These are phyloP conservation scores for Adrianichthys oophorus DNA, from an alignment of 2,797 vertebrate species.

Conservation along the genomic window DNA sequence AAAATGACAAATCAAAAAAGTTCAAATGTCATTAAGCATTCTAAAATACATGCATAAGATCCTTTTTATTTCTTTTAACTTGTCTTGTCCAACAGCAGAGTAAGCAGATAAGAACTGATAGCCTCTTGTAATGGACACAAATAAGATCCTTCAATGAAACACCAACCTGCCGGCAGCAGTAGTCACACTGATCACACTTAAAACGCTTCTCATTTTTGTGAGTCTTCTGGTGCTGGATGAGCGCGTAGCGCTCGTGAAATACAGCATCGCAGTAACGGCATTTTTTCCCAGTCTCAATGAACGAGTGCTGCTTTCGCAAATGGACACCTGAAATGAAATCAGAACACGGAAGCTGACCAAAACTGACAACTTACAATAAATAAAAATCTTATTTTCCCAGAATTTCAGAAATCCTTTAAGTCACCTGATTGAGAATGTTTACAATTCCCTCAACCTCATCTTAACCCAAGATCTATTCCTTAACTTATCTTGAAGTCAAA, in stretches of 20 bases:
- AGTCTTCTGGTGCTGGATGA: slow-evolving; percentile 98
- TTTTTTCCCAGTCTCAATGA: slow-evolving; percentile 96
- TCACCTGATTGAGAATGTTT: too few species aligned
- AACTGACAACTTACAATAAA: background rate
- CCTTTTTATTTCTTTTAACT: too few species aligned
- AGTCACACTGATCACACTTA: slow-evolving; percentile 97
- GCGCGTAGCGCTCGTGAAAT: slow-evolving; percentile 97
- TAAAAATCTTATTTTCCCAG: too few species aligned
- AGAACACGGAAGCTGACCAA: background rate
- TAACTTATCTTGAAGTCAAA: too few species aligned
- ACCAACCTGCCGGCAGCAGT: slow-evolving; percentile 96
- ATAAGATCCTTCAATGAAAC: background rate
- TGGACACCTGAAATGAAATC: slow-evolving; percentile 85
- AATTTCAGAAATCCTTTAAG: too few species aligned
- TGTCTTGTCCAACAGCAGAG: too few species aligned
- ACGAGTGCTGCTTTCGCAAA: slow-evolving; percentile 97
- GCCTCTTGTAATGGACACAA: background rate
- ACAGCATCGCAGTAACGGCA: slow-evolving; percentile 97
- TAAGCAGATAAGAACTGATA: too few species aligned
- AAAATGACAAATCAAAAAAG: background rate
- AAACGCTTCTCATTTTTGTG: slow-evolving; percentile 99
- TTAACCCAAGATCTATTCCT: too few species aligned
- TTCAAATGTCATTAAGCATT: too few species aligned
- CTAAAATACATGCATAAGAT: background rate
- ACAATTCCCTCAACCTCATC: too few species aligned